Percentiles rank a stretch among this genome's conserved stretches.
Evolutionary conservation across 1,140 invertebrate species (phyloP).

Genomic region (Pseudomyrmex gracilis): DNA sequence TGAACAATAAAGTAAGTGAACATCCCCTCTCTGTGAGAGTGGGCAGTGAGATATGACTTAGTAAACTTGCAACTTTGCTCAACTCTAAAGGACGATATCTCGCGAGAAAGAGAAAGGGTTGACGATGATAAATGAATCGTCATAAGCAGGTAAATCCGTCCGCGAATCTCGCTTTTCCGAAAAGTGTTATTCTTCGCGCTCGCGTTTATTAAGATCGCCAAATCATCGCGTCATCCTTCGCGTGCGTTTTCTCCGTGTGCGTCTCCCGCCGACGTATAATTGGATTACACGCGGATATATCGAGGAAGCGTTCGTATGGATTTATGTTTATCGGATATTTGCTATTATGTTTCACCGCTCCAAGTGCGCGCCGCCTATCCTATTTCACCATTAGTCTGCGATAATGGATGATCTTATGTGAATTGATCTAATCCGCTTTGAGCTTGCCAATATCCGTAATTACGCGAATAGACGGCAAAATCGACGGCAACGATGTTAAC

Average conservation of each 20-base stretch:
- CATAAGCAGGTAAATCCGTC: constrained; percentile 56
- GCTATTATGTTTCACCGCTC: constrained; percentile 43
- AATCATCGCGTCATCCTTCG: constrained; percentile 2
- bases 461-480: background rate
- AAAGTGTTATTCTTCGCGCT: constrained; percentile 20
- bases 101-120: constrained; percentile 12
- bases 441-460: constrained; percentile 25
- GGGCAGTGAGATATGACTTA: constrained; percentile 61
- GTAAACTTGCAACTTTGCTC: constrained; percentile 60
- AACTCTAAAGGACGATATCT: constrained; percentile 60
- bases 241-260: background rate
- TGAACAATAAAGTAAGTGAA: constrained; percentile 55
- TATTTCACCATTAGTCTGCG: constrained; percentile 40
- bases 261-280: constrained; percentile 20
- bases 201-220: constrained; percentile 11
- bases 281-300: constrained; percentile 24
- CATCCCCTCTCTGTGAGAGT: constrained; percentile 34
- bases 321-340: constrained; percentile 57
- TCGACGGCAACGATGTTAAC: background rate
- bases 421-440: constrained; percentile 44
- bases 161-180: constrained; percentile 9
- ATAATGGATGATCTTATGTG: constrained; percentile 55
- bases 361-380: constrained; percentile 15
- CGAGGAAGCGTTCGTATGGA: constrained; percentile 27
- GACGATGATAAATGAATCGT: constrained; percentile 57